These are phyloP conservation scores for Heteropelma amictum DNA, from an alignment of 2,888 invertebrate genomes.

Conservation along the genomic window DNA sequence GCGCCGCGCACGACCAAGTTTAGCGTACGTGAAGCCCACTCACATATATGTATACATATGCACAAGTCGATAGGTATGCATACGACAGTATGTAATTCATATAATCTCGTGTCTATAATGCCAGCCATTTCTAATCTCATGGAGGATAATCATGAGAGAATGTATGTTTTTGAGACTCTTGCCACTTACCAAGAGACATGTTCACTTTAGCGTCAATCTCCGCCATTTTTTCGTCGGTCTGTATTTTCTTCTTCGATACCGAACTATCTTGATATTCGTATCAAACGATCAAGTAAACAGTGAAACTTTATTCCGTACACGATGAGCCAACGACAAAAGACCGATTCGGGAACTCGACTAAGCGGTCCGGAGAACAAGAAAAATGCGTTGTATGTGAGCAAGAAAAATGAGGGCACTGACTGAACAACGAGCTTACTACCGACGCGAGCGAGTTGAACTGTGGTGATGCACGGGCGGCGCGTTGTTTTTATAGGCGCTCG, in stretches of 20 bases:
- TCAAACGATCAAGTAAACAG: neutral
- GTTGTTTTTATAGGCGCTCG: conserved; percentile 8
- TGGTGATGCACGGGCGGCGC: neutral
- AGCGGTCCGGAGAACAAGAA: neutral
- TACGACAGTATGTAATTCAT: neutral
- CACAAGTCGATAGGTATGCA: neutral
- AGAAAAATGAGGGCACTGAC: neutral
- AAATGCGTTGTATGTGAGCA: no score
- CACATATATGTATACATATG: neutral
- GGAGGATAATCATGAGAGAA: conserved; percentile 66
- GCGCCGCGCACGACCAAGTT: conserved; percentile 12
- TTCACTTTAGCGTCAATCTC: conserved; percentile 77
- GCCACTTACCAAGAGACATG: conserved; percentile 77
- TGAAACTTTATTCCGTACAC: neutral
- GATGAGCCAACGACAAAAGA: neutral
- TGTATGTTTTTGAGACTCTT: conserved; percentile 64
- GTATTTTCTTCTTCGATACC: conserved; percentile 7
- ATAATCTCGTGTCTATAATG: neutral
- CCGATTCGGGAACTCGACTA: neutral
- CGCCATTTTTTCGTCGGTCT: conserved; percentile 65
- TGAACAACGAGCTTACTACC: neutral
- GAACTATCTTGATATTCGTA: neutral
- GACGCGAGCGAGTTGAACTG: conserved; percentile 17
- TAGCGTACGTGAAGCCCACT: neutral
- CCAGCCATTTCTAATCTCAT: conserved; percentile 70